These are phyloP conservation scores for Temnothorax rugatulus DNA, from an alignment of 2,888 invertebrate genomes.

Conservation along the genomic window DNA sequence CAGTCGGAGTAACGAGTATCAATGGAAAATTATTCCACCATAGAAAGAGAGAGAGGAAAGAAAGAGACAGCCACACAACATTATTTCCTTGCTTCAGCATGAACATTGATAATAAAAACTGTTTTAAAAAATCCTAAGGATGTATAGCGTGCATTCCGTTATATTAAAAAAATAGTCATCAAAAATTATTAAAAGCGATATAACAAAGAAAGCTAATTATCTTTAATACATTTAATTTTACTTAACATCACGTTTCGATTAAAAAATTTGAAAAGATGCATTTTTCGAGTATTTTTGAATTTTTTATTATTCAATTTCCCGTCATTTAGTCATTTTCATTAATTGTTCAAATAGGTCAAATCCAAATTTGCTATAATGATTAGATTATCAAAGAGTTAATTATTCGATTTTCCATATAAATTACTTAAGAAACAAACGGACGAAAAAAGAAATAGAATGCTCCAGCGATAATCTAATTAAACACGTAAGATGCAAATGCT, in stretches of 20 bases:
- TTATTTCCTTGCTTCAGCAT: background rate
- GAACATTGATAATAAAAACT: constrained; percentile 11
- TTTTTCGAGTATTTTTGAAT: background rate
- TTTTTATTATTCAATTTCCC: background rate
- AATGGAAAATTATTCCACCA: background rate
- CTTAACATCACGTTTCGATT: background rate
- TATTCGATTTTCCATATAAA: background rate
- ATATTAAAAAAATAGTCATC: background rate
- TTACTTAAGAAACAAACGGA: background rate
- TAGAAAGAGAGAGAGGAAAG: background rate
- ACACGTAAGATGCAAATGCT: background rate
- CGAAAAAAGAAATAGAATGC: background rate
- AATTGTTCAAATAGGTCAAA: background rate
- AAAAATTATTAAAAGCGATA: background rate
- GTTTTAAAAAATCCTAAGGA: background rate
- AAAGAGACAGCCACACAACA: background rate
- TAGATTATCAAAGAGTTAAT: background rate
- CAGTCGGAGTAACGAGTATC: background rate
- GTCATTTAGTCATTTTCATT: background rate
- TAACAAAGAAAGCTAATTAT: background rate
- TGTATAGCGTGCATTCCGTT: background rate
- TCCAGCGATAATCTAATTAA: background rate
- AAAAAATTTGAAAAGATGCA: background rate
- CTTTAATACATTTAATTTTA: background rate
- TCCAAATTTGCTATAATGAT: background rate